Base-by-base conservation (phyloP, 2,888 invertebrate species). In the Falcaria lacertinaria region DNA sequence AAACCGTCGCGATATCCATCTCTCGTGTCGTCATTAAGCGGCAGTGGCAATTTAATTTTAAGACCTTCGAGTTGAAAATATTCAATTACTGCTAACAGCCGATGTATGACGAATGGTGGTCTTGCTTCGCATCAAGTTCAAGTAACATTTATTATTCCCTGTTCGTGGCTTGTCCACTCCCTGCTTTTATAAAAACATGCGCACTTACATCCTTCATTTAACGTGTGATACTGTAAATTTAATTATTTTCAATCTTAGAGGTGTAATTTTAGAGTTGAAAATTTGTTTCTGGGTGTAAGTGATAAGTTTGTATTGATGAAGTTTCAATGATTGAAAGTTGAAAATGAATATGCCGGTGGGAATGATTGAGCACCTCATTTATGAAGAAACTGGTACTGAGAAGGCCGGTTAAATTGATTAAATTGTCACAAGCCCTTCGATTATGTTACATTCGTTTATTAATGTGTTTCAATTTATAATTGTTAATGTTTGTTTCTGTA, bases 21-120 rank as follows among this genome's bases (percentile, higher is more conserved):
- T 22, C 7, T 5, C 22, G 22, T 22, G 22, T 22, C 22, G 7
- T 22, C 22, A 3, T 22, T 22, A 22, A 22, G 7, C 6, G 5
- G 19, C 7, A 16, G 35, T 13, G 35, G 35, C 35, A 35, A 19
- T 36, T 13, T 19, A 13, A 2, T 16, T 11, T 7, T 13, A 19
- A 19, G 1, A 2, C 35, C 13, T 19, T 2, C 19, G 11, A 17
- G 16, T 46, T 52, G 47, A 50, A 46, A 47, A 53, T 60, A 60
- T 64, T 65, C 52, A 65, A 60, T 63, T 57, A 60, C 45, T 41
- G 44, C n/a, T n/a, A n/a, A 40, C 37, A 42, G 43, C 50, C 48
- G 45, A 42, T 49, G 52, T 54, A 52, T 67, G 59, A 56, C n/a
- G n/a, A n/a, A 66, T 65, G 45, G 46, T 42, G 46, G 51, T 46